phyloP scores from a whole-genome alignment of 2,113 vertebrate genomes.

The Syngnathus typhle region DNA sequence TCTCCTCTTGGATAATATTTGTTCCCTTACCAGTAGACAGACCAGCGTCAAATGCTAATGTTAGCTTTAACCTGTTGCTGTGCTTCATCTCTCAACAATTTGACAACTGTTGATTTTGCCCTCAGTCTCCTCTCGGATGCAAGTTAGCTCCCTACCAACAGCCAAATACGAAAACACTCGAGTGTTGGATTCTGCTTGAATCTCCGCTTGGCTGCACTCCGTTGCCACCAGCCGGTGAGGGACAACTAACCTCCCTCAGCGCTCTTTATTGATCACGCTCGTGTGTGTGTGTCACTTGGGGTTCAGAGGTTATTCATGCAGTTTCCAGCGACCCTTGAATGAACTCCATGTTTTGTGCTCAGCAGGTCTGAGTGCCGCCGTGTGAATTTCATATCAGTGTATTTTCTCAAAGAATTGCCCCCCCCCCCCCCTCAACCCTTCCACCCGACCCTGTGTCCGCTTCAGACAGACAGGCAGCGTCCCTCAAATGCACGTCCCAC shows the following conservation, averaged over 20 bases:
- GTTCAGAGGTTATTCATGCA: constrained; percentile 11
- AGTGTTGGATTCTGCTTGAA: background rate
- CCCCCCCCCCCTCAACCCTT: background rate
- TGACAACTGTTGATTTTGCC: too few relatives aligned
- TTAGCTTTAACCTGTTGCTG: background rate
- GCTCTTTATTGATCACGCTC: constrained; percentile 49
- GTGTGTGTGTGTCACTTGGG: constrained; percentile 14
- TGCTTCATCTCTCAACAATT: too few relatives aligned
- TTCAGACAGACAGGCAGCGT: background rate
- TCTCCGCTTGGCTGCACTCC: background rate
- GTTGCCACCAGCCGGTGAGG: constrained; percentile 46
- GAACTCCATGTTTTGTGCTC: constrained; percentile 3
- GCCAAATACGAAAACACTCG: too few relatives aligned
- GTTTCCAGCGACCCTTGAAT: constrained; percentile 16
- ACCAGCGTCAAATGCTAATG: background rate
- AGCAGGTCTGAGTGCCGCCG: background rate
- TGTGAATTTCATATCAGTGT: background rate
- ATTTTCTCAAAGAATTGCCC: background rate
- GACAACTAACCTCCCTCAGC: constrained; percentile 48
- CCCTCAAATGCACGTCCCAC: background rate
- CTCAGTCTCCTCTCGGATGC: too few relatives aligned
- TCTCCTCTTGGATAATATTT: background rate
- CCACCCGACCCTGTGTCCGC: background rate
- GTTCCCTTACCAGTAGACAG: background rate
- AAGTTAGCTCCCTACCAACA: too few relatives aligned